These are phyloP conservation scores for Autographa gamma DNA, from an alignment of 2,888 invertebrate species.

Conservation along the genomic window DNA sequence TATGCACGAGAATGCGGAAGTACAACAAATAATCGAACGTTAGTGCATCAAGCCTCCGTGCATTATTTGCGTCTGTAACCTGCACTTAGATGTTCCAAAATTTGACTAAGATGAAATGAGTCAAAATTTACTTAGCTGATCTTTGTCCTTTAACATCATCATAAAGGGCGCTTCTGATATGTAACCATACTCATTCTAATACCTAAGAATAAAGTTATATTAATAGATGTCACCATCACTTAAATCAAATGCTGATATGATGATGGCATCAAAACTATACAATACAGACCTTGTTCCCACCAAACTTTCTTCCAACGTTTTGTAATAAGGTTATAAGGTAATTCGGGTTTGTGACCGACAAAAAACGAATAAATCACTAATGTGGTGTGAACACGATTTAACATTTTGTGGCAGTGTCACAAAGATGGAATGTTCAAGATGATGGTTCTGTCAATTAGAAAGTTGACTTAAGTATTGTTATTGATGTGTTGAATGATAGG, in stretches of 20 bases:
- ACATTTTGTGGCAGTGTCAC: conserved; percentile 18
- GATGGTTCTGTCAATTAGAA: conserved; percentile 52
- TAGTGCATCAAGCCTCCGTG: not conserved
- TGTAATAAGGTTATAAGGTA: conserved; percentile 65
- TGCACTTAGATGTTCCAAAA: too few species aligned
- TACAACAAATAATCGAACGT: not conserved
- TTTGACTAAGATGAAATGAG: too few species aligned
- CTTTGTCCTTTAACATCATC: too few species aligned
- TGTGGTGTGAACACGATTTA: conserved; percentile 59
- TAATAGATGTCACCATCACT: too few species aligned
- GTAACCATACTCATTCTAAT: too few species aligned
- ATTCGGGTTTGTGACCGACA: conserved; percentile 62
- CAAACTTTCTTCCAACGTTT: conserved; percentile 45
- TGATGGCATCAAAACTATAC: too few species aligned
- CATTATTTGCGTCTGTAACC: too few species aligned
- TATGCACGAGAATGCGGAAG: not conserved
- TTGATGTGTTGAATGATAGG: conserved; percentile 7
- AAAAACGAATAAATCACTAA: conserved; percentile 61
- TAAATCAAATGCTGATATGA: too few species aligned
- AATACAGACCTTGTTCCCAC: conserved; percentile 18
- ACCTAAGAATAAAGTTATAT: too few species aligned
- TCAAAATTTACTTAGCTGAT: too few species aligned
- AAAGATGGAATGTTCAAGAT: conserved; percentile 13
- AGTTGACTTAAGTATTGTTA: conserved; percentile 51
- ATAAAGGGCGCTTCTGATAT: too few species aligned